Evolutionary conservation across 2,113 vertebrate species (phyloP).

Genomic region (Platanista minor): DNA sequence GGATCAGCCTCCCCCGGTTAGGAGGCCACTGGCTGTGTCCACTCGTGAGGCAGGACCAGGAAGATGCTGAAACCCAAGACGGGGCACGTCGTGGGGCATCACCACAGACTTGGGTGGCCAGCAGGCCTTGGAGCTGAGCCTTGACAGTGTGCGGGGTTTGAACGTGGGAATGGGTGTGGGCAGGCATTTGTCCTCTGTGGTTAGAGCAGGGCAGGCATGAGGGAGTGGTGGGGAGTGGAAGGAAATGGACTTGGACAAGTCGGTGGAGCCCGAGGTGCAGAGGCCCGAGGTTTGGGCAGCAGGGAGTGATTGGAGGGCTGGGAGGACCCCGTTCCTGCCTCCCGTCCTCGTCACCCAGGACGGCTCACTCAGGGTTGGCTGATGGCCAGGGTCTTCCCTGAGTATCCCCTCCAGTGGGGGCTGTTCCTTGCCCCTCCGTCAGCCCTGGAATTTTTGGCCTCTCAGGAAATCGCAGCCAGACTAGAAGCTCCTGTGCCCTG

Average conservation of each 20-base stretch:
- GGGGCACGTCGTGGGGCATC: accelerated
- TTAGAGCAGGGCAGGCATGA: not conserved
- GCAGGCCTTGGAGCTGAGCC: not conserved
- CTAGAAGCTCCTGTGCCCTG: not conserved
- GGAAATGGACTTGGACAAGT: not conserved
- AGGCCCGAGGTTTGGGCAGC: not conserved
- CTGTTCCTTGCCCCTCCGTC: not conserved
- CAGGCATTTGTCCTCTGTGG: not conserved
- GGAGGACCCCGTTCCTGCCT: not conserved
- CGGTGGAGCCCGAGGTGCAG: not conserved
- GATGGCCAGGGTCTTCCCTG: not conserved
- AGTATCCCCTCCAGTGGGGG: not conserved
- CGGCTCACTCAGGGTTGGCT: accelerated
- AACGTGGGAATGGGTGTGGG: no score
- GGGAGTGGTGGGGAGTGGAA: no score
- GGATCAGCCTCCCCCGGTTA: not conserved
- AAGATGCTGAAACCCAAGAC: accelerated
- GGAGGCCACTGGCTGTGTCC: not conserved
- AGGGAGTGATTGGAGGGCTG: no score
- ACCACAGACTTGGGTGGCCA: accelerated
- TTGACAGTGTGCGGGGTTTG: accelerated
- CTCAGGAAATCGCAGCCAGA: not conserved
- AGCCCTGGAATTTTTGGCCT: not conserved
- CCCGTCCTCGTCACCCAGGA: accelerated
- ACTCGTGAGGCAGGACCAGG: not conserved